A percentile compares a stretch with the other conserved stretches of the same genome.
These are phyloP conservation scores for Serranus cabrilla DNA, from an alignment of 2,797 vertebrate genomes.

Conservation along the genomic window DNA sequence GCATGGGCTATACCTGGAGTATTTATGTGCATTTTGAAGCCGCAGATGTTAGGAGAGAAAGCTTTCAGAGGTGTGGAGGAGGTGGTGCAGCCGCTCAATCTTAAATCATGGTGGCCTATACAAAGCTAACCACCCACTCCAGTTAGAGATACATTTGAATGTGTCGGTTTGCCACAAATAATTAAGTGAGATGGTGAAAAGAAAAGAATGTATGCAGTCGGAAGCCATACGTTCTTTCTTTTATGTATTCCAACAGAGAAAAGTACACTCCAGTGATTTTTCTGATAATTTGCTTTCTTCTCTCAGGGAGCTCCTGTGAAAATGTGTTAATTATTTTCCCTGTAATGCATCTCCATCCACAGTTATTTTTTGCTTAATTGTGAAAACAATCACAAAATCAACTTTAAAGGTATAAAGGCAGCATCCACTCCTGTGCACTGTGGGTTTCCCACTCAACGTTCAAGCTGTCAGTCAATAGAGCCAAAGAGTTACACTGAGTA, in stretches of 20 bases:
- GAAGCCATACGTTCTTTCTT: conserved; percentile 28
- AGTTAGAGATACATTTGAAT: conserved; percentile 49
- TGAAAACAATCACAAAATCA: conserved; percentile 4
- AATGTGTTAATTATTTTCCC: conserved; percentile 30
- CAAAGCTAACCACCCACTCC: conserved; percentile 58
- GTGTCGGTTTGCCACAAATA: conserved; percentile 44
- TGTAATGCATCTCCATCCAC: not conserved
- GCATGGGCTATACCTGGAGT: conserved; percentile 37
- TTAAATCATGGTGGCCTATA: conserved; percentile 48
- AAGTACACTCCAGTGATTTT: not conserved
- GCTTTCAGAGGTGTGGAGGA: conserved; percentile 61
- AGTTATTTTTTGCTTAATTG: not conserved
- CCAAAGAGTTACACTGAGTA: conserved; percentile 12
- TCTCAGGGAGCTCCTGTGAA: not conserved
- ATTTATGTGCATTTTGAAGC: conserved; percentile 57
- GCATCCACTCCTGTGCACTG: not conserved
- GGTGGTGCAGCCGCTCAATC: conserved; percentile 47
- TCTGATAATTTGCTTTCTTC: conserved; percentile 28
- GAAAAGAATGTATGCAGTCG: conserved; percentile 13
- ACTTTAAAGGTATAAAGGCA: not conserved
- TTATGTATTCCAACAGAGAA: conserved; percentile 26
- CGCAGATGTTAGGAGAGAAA: conserved; percentile 35
- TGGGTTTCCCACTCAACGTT: conserved; percentile 5
- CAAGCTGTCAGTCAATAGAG: conserved; percentile 41
- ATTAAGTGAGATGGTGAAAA: conserved; percentile 37